Evolutionary conservation across 2,797 vertebrate species (phyloP), one percentile per base, ranked within the genome.

Genomic region (Rhinoraja longicauda): DNA sequence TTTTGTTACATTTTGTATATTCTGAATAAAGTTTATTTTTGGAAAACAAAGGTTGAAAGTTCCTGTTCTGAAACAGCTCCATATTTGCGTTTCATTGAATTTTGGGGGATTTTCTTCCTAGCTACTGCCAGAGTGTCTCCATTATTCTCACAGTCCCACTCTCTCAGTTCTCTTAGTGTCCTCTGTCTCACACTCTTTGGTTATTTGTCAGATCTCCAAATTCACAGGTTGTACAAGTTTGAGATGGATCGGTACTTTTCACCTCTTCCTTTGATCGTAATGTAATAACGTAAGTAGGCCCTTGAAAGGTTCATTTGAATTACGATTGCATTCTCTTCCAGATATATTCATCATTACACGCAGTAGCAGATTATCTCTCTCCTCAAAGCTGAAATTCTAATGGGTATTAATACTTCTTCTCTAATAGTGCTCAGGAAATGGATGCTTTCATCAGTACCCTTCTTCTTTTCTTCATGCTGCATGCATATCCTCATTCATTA

Each of bases 241-340:
- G 62, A 86, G n/a, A 29, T 29, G 17, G 29, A 86, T 86, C 57
- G 86, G 29, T 64, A 57, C 5, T 64, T 62, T 86, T 86, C 2
- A 57, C 57, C 15, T 17, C 32, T 59, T 62, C 32, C 15, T 62
- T 64, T n/a, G 57, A 57, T n/a, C 15, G 8, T 64, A n/a, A 86
- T 59, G n/a, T 86, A 59, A 62, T 62, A 62, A 53, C 53, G 45
- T 62, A 86, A 62, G 62, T 62, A 57, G 59, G 29, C 57, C 29
- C 32, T 86, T 86, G 57, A 86, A n/a, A 62, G 6, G 13, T 86
- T 86, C 64, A 64, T 64, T 86, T 86, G 82, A 86, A 62, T 86
- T 86, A 86, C 24, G 15, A 64, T 64, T 32, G 29, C 29, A 62
- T 64, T 32, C 6, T 64, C 59, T 86, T 12, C n/a, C 82, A 86